A percentile compares a stretch with the other conserved stretches of the same genome.
phyloP scores from a whole-genome alignment of 2,113 vertebrate species.

The Coryphaenoides rupestris region DNA sequence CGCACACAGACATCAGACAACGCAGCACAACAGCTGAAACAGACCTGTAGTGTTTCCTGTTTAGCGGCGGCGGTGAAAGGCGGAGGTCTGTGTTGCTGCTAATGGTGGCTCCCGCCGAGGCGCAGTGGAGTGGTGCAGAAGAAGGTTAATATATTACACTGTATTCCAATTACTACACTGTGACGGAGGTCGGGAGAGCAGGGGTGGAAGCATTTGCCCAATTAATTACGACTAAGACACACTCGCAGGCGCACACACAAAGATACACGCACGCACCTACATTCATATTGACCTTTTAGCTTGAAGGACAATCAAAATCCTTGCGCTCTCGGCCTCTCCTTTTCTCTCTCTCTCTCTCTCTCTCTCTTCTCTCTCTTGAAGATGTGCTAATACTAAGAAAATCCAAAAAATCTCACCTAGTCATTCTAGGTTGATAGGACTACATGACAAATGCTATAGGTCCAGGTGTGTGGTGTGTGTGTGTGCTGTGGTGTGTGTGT shows the following conservation, averaged over 20 bases:
- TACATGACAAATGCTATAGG: slow-evolving; percentile 56
- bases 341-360: background rate
- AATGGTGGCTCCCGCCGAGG: slow-evolving; percentile 27
- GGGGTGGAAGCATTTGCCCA: slow-evolving; percentile 55
- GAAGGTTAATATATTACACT: slow-evolving; percentile 70
- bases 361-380: slow-evolving; percentile 20
- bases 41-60: background rate
- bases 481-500: slow-evolving; percentile 14
- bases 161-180: slow-evolving; percentile 76
- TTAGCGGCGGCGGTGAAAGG: background rate
- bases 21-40: too few relatives aligned
- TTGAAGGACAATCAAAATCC: slow-evolving; percentile 54
- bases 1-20: too few relatives aligned
- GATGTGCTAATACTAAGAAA: too few relatives aligned
- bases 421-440: too few relatives aligned
- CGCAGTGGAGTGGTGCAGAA: slow-evolving; percentile 65
- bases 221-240: slow-evolving; percentile 63
- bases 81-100: background rate
- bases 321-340: background rate
- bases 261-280: slow-evolving; percentile 1
- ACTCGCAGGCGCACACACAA: slow-evolving; percentile 28
- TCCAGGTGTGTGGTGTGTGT: slow-evolving; percentile 39
- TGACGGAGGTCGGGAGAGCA: slow-evolving; percentile 74
- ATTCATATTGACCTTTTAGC: slow-evolving; percentile 60
- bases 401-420: too few relatives aligned